Base-by-base conservation (phyloP, 2,888 invertebrate genomes). In the Entomobrya proxima region DNA sequence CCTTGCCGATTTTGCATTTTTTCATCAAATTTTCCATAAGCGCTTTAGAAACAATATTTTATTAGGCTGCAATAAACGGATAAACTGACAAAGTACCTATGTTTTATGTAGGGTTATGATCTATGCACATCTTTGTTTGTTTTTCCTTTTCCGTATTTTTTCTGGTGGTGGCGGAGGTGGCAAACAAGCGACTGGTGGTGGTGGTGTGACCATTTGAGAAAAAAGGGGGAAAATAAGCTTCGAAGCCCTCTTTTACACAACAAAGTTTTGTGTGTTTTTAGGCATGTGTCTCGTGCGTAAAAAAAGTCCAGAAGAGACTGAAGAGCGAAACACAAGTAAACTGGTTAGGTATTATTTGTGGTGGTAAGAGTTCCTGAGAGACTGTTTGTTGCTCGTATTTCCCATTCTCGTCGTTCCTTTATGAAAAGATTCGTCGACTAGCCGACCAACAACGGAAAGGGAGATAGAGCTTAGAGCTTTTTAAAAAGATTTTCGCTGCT, bases 371-470 rank as follows among this genome's bases (percentile, higher is more conserved):
- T 47, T 81, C 67, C 50, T 69, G n/a, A n/a, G n/a, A n/a, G n/a
- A n/a, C n/a, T n/a, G 47, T 77, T 77, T 55, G 55, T 55, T 69
- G 27, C 21, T 69, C 32, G 40, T 32, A 69, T 52, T 80, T 47
- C 52, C 40, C 67, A 64, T 50, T 80, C 72, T 74, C 50, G 50
- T 83, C 82, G 75, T 83, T 27, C 24, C 24, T 32, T 13, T 13
- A 35, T 27, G 75, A 76, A 64, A 50, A 61, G 32, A 83, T 75
- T 83, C 82, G 82, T 76, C 37, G n/a, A 61, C 61, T 58, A 52
- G 82, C 82, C 82, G 82, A 83, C 82, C 75, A 83, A 76, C 27
- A 83, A 83, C 82, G 82, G 76, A 82, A 67, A n/a, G n/a, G n/a
- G n/a, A n/a, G n/a, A n/a, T n/a, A n/a, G n/a, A n/a, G n/a, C n/a